A percentile compares a stretch with the other conserved stretches of the same genome.
phyloP scores from a whole-genome alignment of 92 coral and sea anemone genomes.

The Actinostola sp. region DNA sequence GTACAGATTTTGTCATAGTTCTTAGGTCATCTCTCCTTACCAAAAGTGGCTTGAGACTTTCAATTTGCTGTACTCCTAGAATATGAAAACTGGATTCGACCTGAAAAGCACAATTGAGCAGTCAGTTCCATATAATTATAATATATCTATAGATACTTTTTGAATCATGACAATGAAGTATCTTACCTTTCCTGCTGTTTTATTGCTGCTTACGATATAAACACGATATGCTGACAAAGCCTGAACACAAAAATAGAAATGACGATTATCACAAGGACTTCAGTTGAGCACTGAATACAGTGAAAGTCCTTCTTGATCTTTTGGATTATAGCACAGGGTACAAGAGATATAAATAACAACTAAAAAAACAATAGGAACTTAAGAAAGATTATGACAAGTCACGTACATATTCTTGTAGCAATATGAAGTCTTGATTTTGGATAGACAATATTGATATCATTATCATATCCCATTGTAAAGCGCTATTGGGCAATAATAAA shows the following conservation, averaged over 20 bases:
- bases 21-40: constrained; percentile 62
- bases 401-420: too few species aligned
- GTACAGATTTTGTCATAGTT: too few species aligned
- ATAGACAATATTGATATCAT: too few species aligned
- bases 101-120: constrained; percentile 27
- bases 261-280: background rate
- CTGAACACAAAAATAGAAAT: constrained; percentile 30
- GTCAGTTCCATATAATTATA: background rate
- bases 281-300: too few species aligned
- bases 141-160: background rate
- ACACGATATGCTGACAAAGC: constrained; percentile 75
- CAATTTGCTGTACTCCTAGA: constrained; percentile 81
- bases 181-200: constrained; percentile 70
- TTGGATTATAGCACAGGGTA: too few species aligned
- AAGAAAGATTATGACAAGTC: too few species aligned
- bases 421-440: too few species aligned
- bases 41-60: constrained; percentile 86
- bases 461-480: too few species aligned
- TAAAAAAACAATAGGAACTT: too few species aligned
- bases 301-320: too few species aligned
- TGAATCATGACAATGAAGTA: background rate
- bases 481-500: too few species aligned
- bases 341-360: too few species aligned
- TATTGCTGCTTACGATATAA: constrained; percentile 56
- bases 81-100: constrained; percentile 88